These are phyloP conservation scores for Raja brachyura DNA, from an alignment of 2,113 vertebrate species.

Conservation along the genomic window DNA sequence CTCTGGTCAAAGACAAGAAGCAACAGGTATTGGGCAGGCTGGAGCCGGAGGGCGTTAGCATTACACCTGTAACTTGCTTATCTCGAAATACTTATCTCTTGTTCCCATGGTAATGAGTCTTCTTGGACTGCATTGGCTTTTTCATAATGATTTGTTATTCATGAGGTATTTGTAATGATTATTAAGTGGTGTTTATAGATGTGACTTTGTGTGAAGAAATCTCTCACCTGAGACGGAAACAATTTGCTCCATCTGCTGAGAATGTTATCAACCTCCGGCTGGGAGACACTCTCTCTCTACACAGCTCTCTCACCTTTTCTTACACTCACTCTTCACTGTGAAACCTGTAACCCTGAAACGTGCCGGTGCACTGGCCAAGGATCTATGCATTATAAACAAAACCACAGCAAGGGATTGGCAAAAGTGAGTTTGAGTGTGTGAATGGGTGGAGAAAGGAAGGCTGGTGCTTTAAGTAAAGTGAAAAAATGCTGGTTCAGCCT, in stretches of 20 bases:
- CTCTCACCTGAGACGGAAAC: too few species aligned
- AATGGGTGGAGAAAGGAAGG: too few species aligned
- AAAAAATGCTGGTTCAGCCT: background rate
- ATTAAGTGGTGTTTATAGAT: background rate
- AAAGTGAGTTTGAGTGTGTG: background rate
- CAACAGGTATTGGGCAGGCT: background rate
- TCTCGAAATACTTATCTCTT: background rate
- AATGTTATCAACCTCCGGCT: too few species aligned
- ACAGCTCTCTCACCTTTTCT: background rate
- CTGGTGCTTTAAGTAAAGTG: background rate
- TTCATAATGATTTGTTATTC: too few species aligned
- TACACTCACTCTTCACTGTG: background rate
- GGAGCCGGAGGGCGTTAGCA: constrained; percentile 10
- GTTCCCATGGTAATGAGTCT: background rate
- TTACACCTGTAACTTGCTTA: background rate
- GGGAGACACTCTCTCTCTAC: background rate
- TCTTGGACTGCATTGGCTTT: too few species aligned
- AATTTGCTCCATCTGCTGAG: too few species aligned
- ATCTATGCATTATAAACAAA: background rate
- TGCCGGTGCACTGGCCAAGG: background rate
- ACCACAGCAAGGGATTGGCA: background rate
- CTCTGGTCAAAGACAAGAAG: constrained; percentile 17
- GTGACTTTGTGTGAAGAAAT: background rate
- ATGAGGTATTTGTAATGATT: background rate
- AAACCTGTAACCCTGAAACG: background rate